Percentiles rank a stretch among this genome's conserved stretches.
Evolutionary conservation across 1,140 invertebrate species (phyloP).

Genomic region (Muscidifurax raptorellus): DNA sequence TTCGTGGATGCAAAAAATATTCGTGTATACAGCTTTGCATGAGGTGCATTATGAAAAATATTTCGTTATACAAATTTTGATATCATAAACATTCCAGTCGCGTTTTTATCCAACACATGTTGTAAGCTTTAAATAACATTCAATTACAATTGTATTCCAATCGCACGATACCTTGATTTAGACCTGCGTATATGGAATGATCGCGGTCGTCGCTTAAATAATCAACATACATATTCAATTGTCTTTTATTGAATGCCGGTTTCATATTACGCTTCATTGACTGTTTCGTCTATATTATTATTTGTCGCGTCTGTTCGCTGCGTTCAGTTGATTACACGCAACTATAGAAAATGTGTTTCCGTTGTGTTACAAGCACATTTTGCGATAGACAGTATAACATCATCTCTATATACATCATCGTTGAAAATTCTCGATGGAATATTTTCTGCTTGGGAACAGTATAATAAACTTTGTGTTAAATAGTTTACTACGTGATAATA

Average conservation of each 20-base stretch:
- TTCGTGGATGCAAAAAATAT: too few relatives aligned
- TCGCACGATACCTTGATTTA: neutral
- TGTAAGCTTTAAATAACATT: neutral
- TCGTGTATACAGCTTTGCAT: too few relatives aligned
- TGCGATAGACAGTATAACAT: neutral
- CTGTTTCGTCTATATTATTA: slow-evolving; percentile 3
- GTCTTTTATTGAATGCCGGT: slow-evolving; percentile 27
- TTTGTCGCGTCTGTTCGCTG: neutral
- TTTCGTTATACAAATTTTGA: too few relatives aligned
- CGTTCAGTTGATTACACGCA: neutral
- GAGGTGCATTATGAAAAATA: too few relatives aligned
- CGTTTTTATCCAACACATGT: neutral
- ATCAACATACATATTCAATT: slow-evolving; percentile 35
- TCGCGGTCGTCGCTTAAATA: neutral
- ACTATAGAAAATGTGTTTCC: neutral
- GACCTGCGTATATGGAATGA: neutral
- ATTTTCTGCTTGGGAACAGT: too few relatives aligned
- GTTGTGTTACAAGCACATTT: neutral
- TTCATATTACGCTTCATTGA: slow-evolving; percentile 3
- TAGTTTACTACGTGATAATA: too few relatives aligned
- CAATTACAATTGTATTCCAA: slow-evolving; percentile 14
- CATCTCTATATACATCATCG: neutral
- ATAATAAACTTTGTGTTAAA: too few relatives aligned
- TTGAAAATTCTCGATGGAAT: too few relatives aligned
- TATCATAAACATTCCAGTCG: slow-evolving; percentile 10